These are phyloP conservation scores for Gymnocephalus cernua DNA, from an alignment of 2,113 vertebrate species.

Conservation along the genomic window DNA sequence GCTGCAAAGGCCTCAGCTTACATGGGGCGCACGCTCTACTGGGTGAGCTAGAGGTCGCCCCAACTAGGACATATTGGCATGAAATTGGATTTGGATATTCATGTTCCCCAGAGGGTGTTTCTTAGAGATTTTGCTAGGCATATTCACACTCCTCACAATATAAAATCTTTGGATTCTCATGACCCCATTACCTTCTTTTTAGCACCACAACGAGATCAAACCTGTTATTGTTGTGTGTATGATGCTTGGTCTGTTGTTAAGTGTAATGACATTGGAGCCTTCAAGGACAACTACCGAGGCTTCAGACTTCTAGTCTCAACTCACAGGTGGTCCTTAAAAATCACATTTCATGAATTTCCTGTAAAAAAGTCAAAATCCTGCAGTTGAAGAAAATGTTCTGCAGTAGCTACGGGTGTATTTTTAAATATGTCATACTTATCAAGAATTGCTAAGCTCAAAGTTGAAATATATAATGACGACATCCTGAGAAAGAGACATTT, in stretches of 20 bases:
- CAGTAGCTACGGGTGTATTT: slow-evolving; percentile 13
- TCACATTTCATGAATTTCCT: slow-evolving; percentile 5
- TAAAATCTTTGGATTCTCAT: background rate
- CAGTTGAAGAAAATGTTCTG: background rate
- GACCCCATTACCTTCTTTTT: background rate
- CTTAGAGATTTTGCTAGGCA: background rate
- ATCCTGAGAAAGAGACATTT: slow-evolving; percentile 20
- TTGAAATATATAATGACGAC: slow-evolving; percentile 46
- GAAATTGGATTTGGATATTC: background rate
- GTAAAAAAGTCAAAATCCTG: background rate
- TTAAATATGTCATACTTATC: background rate
- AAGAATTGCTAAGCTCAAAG: slow-evolving; percentile 11
- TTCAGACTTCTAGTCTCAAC: background rate
- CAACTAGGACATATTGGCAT: background rate
- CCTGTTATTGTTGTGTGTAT: background rate
- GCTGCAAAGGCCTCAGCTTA: too few species aligned
- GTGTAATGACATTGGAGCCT: background rate
- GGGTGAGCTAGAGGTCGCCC: too few species aligned
- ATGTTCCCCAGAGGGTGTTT: background rate
- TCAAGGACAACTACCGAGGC: background rate
- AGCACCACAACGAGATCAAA: background rate
- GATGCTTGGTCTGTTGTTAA: too few species aligned
- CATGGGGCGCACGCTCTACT: too few species aligned
- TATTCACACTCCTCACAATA: background rate
- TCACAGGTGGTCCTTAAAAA: background rate